phyloP scores from a whole-genome alignment of 2,113 vertebrate species.

The Bungarus multicinctus region DNA sequence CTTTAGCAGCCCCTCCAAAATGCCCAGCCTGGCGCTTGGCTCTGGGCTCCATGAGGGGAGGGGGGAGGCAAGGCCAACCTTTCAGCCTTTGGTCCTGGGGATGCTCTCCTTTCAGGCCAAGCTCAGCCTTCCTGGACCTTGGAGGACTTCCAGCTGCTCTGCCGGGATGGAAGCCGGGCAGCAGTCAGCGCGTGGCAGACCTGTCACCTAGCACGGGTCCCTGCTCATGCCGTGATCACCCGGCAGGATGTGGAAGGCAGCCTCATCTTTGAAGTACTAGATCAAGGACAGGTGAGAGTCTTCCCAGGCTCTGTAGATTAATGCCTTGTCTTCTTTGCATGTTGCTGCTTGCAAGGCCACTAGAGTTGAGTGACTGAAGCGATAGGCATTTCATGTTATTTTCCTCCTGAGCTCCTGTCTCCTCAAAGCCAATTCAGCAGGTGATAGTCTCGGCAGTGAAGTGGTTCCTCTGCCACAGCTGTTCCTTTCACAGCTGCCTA shows the following conservation, averaged over 20 bases:
- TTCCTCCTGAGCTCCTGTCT: neutral
- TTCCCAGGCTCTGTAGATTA: neutral
- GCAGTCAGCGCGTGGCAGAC: slow-evolving; percentile 71
- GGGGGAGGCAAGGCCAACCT: neutral
- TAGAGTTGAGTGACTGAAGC: neutral
- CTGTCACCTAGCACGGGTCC: slow-evolving; percentile 84
- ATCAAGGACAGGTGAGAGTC: slow-evolving; percentile 81
- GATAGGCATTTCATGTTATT: neutral
- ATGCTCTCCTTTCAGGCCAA: slow-evolving; percentile 65
- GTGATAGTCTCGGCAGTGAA: neutral
- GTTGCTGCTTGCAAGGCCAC: neutral
- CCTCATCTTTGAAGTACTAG: slow-evolving; percentile 78
- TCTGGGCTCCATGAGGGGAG: neutral
- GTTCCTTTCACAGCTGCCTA: neutral
- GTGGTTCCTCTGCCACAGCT: neutral
- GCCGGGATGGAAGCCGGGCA: slow-evolving; percentile 75
- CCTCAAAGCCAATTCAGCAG: neutral
- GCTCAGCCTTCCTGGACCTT: slow-evolving; percentile 72
- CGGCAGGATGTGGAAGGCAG: slow-evolving; percentile 62
- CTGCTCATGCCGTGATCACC: slow-evolving; percentile 81
- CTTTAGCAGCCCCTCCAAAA: neutral
- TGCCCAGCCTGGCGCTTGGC: neutral
- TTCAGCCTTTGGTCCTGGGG: too few species aligned
- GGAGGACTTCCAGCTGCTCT: slow-evolving; percentile 83
- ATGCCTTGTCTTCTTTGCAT: neutral